phyloP scores from a whole-genome alignment of 2,888 invertebrate species.

The Sinopyrophorus schimmeli region DNA sequence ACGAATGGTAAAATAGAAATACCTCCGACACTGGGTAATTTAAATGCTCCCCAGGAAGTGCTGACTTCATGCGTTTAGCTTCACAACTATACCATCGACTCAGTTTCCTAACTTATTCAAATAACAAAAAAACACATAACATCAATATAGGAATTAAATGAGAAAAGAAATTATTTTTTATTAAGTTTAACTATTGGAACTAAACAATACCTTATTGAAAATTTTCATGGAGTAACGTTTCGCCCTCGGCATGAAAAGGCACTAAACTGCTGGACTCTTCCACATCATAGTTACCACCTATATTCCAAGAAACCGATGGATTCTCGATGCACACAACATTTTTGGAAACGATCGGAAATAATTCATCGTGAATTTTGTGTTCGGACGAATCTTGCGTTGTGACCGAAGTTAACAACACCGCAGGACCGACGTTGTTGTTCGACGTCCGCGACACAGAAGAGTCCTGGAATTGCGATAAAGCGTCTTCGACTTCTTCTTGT shows the following conservation, averaged over 20 bases:
- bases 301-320: conserved; percentile 49
- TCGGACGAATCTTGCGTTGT: conserved; percentile 38
- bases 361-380: conserved; percentile 44
- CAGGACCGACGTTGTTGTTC: conserved; percentile 40
- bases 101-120: too few species aligned
- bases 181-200: neutral
- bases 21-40: too few species aligned
- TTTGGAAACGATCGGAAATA: conserved; percentile 49
- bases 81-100: too few species aligned
- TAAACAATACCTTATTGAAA: conserved; percentile 23
- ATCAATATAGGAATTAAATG: neutral
- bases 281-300: conserved; percentile 53
- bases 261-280: conserved; percentile 53
- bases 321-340: conserved; percentile 45
- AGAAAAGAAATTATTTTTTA: neutral
- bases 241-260: conserved; percentile 38
- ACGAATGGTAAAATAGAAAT: too few species aligned
- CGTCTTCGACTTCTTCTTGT: conserved; percentile 17
- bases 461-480: conserved; percentile 21
- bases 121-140: neutral
- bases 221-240: conserved; percentile 36
- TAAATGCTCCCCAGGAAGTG: too few species aligned
- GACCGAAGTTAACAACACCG: conserved; percentile 36
- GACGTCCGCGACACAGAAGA: conserved; percentile 14
- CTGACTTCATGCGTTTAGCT: too few species aligned